Percentiles rank a stretch among this genome's conserved stretches.
Conservation (phyloP, 2,797 vertebrate species). For the Holocentrus rufus region DNA sequence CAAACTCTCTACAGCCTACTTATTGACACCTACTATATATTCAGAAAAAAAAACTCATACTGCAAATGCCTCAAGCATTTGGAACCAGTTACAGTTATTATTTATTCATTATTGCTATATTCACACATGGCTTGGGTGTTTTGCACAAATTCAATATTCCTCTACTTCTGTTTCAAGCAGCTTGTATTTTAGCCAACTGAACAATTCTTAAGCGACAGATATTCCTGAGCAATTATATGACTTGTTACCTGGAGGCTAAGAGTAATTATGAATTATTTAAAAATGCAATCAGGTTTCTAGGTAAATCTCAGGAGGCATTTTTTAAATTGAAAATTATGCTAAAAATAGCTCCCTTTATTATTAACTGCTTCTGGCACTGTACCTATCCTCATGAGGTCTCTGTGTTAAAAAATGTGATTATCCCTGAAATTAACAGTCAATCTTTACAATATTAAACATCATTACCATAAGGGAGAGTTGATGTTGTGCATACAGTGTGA, state of each 20-base stretch:
- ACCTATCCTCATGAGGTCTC: neutral
- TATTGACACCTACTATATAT: neutral
- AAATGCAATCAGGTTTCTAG: constrained; percentile 12
- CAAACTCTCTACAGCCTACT: constrained; percentile 1
- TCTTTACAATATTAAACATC: neutral
- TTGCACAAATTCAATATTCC: constrained; percentile 17
- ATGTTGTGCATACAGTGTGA: neutral
- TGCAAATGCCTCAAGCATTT: neutral
- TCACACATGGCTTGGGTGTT: constrained; percentile 9
- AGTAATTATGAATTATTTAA: constrained; percentile 41
- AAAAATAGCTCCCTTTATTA: constrained; percentile 16
- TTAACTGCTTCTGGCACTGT: constrained; percentile 3
- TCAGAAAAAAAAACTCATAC: constrained; percentile 15
- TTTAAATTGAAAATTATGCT: constrained; percentile 36
- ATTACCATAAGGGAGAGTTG: neutral
- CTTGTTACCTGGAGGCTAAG: constrained; percentile 15
- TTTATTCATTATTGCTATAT: constrained; percentile 24
- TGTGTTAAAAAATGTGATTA: neutral
- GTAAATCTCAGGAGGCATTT: constrained; percentile 23
- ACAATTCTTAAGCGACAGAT: constrained; percentile 13
- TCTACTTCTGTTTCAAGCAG: neutral
- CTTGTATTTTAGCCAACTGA: constrained; percentile 23
- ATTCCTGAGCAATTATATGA: constrained; percentile 6
- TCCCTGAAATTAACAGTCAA: constrained; percentile 3
- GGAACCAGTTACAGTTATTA: constrained; percentile 2